A percentile compares a stretch with the other conserved stretches of the same genome.
Conservation (phyloP, 2,797 vertebrate genomes). For the Diglossa cyanea region DNA sequence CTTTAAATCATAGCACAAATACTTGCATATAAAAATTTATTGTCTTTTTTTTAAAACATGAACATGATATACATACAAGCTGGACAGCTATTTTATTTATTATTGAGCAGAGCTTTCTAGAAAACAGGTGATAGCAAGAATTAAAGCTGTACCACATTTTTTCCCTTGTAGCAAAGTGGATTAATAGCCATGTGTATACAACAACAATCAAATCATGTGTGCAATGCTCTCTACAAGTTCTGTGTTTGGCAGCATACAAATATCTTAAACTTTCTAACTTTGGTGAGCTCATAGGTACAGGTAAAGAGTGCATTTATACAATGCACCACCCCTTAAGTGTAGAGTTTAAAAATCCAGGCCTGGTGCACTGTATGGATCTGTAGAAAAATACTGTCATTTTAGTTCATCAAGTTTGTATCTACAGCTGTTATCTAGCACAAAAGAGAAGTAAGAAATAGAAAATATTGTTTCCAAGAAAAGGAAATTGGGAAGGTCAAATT, state of each 20-base stretch:
- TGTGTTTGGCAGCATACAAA: not conserved
- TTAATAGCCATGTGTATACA: not conserved
- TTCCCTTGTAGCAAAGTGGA: not conserved
- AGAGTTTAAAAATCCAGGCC: not conserved
- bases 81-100: not conserved
- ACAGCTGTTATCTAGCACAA: not conserved
- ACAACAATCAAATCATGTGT: not conserved
- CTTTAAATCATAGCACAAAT: not conserved
- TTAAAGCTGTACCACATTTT: not conserved
- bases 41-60: not conserved
- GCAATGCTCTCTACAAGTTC: not conserved
- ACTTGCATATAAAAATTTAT: conserved; percentile 64
- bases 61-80: not conserved
- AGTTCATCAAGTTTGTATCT: not conserved
- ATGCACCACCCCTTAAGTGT: not conserved
- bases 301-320: not conserved
- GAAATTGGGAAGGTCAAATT: not conserved
- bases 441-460: not conserved
- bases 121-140: not conserved
- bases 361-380: not conserved
- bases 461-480: not conserved
- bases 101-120: not conserved
- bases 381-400: not conserved
- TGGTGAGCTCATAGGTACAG: not conserved
- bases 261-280: not conserved